Conservation (phyloP, 2,888 invertebrate species). For the Philaethria dido region DNA sequence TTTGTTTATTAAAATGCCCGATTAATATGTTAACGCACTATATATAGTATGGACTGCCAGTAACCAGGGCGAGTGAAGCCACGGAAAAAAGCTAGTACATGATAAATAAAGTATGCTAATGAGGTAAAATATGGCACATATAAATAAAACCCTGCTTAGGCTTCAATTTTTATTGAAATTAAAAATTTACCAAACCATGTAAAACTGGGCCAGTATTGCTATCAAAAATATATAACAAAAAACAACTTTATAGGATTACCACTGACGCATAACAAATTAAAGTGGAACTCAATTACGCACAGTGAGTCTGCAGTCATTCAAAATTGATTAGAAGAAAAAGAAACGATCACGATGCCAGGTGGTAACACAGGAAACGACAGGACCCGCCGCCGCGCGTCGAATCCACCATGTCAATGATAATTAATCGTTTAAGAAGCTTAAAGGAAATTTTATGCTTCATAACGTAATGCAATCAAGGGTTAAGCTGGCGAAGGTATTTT, state of each 20-base stretch:
- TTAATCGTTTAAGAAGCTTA: slow-evolving; percentile 72
- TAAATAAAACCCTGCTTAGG: no score
- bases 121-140: no score
- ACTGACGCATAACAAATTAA: slow-evolving; percentile 41
- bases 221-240: slow-evolving; percentile 3
- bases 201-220: no score
- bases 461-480: slow-evolving; percentile 42
- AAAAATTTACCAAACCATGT: no score
- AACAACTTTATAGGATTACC: neutral
- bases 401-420: slow-evolving; percentile 77
- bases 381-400: slow-evolving; percentile 74
- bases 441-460: slow-evolving; percentile 57
- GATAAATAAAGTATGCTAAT: no score
- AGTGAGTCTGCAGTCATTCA: slow-evolving; percentile 74
- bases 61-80: no score
- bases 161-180: no score
- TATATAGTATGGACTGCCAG: no score
- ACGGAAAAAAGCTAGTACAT: no score
- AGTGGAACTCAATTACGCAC: slow-evolving; percentile 70
- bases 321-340: slow-evolving; percentile 69
- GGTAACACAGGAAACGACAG: slow-evolving; percentile 59
- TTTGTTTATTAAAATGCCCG: no score
- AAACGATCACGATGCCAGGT: slow-evolving; percentile 66
- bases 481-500: slow-evolving; percentile 26
- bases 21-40: no score